Evolutionary conservation across 2,113 vertebrate genomes (phyloP), one percentile per base, ranked within the genome.

Genomic region (Upupa epops): DNA sequence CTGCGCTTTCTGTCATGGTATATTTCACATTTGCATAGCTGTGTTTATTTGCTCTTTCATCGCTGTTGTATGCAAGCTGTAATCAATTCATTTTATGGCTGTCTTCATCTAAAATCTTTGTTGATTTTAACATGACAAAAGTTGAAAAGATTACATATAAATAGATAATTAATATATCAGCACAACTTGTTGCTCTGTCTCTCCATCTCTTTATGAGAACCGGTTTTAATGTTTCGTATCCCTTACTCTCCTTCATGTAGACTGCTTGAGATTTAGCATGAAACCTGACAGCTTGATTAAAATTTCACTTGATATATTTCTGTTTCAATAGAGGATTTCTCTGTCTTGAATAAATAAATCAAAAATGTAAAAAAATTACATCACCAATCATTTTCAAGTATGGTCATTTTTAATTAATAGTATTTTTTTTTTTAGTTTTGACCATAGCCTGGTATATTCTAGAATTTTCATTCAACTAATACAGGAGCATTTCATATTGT

Each of bases 221-320:
- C 10, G 6, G 74, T 93, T 95, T 93, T 88, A 96, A 89, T 92
- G 70, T 90, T 96, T 93, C 74, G 68, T 92, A 21, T 93, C 89
- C 52, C 59, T 94, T 90, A 92, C 80, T 90, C 59, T 88, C 83
- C 82, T 79, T 31, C 64, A 60, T 19, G 17, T 65, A 91, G 66
- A 69, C 49, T 79, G 75, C 54, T 60, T 87, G 52, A 95, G 72
- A 94, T 92, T 94, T 80, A 94, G 90, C 92, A 94, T 93, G 70
- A 95, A 89, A 65, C 58, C 73, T 88, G 95, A 94, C 81, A 91
- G n/a, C 77, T 76, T 94, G 92, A 93, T 96, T 96, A 88, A 93
- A 94, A 96, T 94, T 95, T 95, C 74, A 70, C 72, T 79, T 83
- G 51, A 63, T 89, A 16, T 36, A 65, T 89, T 92, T 94, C 70